phyloP scores from a whole-genome alignment of 2,888 invertebrate genomes.

The Drosophila formosana region DNA sequence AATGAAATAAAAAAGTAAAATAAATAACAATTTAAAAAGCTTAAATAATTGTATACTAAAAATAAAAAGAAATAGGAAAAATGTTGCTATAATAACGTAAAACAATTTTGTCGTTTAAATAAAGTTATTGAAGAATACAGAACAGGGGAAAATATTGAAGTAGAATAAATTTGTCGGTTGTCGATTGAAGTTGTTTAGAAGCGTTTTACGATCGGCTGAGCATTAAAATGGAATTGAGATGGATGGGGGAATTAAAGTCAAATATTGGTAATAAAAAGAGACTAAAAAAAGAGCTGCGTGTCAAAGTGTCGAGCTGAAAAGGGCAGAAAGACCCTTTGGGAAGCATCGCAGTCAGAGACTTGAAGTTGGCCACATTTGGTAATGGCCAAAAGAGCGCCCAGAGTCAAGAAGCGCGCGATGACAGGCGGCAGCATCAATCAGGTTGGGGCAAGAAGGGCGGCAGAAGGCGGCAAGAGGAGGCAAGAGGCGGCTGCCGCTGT shows the following conservation, averaged over 20 bases:
- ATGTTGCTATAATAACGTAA: no score
- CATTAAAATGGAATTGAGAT: no score
- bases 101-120: no score
- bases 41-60: background rate
- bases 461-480: background rate
- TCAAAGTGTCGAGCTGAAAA: background rate
- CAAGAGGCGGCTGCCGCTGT: background rate
- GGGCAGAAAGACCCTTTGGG: background rate
- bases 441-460: background rate
- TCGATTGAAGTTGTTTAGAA: no score
- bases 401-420: constrained; percentile 5
- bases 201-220: no score
- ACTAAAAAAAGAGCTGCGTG: background rate
- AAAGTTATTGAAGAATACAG: no score
- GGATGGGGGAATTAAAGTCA: no score
- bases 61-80: background rate
- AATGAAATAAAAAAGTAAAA: background rate
- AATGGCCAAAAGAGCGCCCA: constrained; percentile 24
- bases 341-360: background rate
- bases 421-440: constrained; percentile 33
- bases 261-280: background rate
- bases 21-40: background rate
- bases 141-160: no score
- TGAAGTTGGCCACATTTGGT: constrained; percentile 1
- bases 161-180: no score